Evolutionary conservation across 1,140 invertebrate genomes (phyloP), one percentile per base, ranked within the genome.

Genomic region (Drosophila setifemur): DNA sequence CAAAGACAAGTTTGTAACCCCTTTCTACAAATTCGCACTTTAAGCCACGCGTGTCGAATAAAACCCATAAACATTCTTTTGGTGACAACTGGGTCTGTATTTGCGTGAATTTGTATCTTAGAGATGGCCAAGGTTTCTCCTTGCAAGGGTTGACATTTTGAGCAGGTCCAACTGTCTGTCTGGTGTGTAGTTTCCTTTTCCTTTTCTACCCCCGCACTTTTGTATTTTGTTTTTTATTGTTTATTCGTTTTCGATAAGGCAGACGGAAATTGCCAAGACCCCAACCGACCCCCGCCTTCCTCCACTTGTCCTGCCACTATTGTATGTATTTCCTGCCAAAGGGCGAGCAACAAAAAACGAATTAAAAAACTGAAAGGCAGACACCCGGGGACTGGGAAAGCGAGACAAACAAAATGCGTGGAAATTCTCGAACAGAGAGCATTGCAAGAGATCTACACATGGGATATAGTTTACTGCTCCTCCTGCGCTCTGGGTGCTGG

Each of bases 241-340:
- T 83, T 83, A 83, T 83, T 66, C 78, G 79, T 78, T 83, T 83
- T 85, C 79, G 78, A 83, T 83, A 78, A 78, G 69, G 69, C 73
- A 78, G 66, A 83, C 78, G 78, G 78, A 83, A 83, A 83, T 85
- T 83, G 78, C 78, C 58, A 83, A 70, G 64, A 45, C 42, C 35
- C 55, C 39, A 8, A 37, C 55, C 21, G 25, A 1, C 18, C 57
- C 19, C 31, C 55, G 28, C 42, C 57, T 64, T 61, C 14, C 40
- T 23, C 28, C 39, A 28, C 40, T 63, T 64, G 55, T 64, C 31
- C 54, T 55, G n/a, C 52, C 69, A 52, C 48, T 74, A 58, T 79
- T 81, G 64, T 73, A 45, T 81, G 64, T 73, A 45, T 74, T 74
- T 79, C 52, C 75, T 70, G 53, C 57, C 57, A 25, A n/a, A 37